Conservation (phyloP, 2,113 vertebrate species). For the Odobenus rosmarus region DNA sequence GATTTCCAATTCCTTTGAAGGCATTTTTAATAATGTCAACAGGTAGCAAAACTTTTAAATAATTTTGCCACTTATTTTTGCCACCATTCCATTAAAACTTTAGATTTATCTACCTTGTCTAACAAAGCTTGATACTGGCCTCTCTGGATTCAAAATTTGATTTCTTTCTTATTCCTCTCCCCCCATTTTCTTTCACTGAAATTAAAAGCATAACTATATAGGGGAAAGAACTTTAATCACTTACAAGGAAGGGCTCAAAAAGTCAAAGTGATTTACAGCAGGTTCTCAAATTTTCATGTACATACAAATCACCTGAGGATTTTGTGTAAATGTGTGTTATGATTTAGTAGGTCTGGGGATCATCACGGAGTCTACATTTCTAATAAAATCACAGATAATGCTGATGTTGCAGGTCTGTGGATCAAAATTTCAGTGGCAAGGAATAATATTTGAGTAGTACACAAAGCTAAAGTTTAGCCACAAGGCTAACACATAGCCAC, state of each 20-base stretch:
- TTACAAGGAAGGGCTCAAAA: neutral
- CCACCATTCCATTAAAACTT: neutral
- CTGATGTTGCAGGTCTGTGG: neutral
- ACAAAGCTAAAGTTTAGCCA: neutral
- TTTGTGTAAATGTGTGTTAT: neutral
- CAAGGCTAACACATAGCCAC: neutral
- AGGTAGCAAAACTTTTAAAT: constrained; percentile 45
- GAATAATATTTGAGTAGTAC: neutral
- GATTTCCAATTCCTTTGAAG: constrained; percentile 63
- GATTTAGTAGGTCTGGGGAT: neutral
- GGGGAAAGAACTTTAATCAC: neutral
- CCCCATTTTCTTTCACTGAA: neutral
- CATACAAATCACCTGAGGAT: neutral
- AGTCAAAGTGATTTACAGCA: neutral
- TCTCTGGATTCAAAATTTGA: neutral
- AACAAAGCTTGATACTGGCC: neutral
- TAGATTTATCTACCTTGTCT: neutral
- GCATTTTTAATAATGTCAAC: constrained; percentile 63
- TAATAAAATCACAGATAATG: neutral
- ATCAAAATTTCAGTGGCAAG: neutral
- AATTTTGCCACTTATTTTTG: constrained; percentile 55
- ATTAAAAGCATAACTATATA: neutral
- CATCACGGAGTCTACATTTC: neutral
- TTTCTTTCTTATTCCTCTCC: neutral
- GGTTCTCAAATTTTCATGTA: constrained; percentile 10